These are phyloP conservation scores for Poecilia latipinna DNA, from an alignment of 2,113 vertebrate species.

Conservation along the genomic window DNA sequence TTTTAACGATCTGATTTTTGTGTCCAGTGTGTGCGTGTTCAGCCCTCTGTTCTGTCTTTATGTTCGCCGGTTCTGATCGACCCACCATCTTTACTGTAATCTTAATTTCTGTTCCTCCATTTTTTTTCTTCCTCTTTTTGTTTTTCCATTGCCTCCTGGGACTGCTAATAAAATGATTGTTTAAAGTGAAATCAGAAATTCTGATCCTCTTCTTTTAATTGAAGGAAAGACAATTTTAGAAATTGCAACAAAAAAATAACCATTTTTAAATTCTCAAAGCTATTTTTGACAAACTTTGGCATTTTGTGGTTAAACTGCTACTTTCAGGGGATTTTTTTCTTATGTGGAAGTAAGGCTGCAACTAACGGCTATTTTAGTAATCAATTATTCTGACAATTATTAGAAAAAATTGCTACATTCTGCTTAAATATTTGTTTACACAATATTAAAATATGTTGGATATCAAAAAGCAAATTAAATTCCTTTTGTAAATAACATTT, in stretches of 20 bases:
- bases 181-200: constrained; percentile 45
- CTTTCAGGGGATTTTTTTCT: background rate
- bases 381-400: too few relatives aligned
- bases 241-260: background rate
- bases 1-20: constrained; percentile 36
- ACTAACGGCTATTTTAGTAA: too few relatives aligned
- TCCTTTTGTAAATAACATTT: too few relatives aligned
- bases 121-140: constrained; percentile 14
- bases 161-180: constrained; percentile 79
- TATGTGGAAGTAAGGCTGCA: too few relatives aligned
- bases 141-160: constrained; percentile 73
- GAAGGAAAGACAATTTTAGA: background rate
- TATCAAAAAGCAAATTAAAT: too few relatives aligned
- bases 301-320: background rate
- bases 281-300: background rate
- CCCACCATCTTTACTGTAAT: constrained; percentile 57
- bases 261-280: background rate
- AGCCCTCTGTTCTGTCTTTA: constrained; percentile 67
- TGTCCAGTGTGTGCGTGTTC: constrained; percentile 50
- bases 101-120: constrained; percentile 50
- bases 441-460: too few relatives aligned
- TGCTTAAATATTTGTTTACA: too few relatives aligned
- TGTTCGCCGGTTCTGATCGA: constrained; percentile 42
- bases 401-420: too few relatives aligned
- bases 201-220: background rate